Percentiles rank a stretch among this genome's conserved stretches.
phyloP scores from a whole-genome alignment of 2,113 vertebrate genomes.

The Oplegnathus fasciatus region DNA sequence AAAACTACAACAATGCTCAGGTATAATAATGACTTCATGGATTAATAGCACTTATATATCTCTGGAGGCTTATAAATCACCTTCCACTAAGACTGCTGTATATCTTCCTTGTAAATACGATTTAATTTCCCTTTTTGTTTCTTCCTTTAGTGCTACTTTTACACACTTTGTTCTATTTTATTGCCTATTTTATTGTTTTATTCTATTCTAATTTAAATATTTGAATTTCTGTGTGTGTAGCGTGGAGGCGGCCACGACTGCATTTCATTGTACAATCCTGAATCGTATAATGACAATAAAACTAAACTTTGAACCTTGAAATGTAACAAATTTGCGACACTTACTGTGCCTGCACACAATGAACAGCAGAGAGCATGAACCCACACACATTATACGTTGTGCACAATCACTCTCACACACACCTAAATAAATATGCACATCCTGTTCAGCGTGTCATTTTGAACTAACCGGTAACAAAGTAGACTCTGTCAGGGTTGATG shows the following conservation, averaged over 20 bases:
- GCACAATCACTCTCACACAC: neutral
- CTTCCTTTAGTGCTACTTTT: too few species aligned
- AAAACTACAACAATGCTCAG: too few species aligned
- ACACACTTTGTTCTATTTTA: neutral
- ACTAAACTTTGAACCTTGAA: neutral
- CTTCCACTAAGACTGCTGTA: too few species aligned
- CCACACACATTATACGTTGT: neutral
- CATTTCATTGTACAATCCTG: neutral
- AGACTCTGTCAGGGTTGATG: slow-evolving; percentile 70
- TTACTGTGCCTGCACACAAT: neutral
- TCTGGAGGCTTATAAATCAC: too few species aligned
- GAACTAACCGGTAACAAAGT: slow-evolving; percentile 76
- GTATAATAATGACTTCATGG: too few species aligned
- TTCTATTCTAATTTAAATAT: neutral
- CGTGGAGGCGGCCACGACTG: neutral
- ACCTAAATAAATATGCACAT: neutral
- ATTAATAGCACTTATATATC: too few species aligned
- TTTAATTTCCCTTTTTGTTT: too few species aligned
- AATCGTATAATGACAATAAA: neutral
- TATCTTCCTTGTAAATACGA: too few species aligned
- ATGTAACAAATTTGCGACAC: neutral
- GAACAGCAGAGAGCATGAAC: neutral
- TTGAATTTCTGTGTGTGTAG: neutral
- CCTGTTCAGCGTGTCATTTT: neutral
- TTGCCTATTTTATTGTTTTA: neutral